Evolutionary conservation across 2,113 vertebrate genomes (phyloP).

Genomic region (Rhea pennata): DNA sequence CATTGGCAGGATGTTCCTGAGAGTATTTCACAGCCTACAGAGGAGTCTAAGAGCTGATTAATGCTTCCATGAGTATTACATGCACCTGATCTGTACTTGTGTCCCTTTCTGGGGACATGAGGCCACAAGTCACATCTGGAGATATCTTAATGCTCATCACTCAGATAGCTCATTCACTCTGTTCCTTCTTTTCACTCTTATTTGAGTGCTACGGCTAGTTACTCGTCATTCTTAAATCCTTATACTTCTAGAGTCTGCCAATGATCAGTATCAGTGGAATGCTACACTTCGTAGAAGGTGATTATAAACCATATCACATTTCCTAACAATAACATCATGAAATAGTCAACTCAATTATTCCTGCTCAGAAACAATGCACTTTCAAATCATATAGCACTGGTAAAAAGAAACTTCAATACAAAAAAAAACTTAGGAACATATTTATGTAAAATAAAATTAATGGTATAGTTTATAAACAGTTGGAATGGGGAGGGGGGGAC

Average conservation of each 20-base stretch:
- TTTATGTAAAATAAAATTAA: neutral
- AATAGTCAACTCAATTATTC: neutral
- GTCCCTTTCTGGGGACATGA: neutral
- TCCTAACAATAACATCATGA: neutral
- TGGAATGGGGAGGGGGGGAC: neutral
- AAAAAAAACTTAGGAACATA: neutral
- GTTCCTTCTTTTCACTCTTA: neutral
- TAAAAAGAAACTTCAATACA: neutral
- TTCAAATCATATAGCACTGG: neutral
- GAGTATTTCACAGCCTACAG: neutral
- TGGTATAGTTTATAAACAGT: neutral
- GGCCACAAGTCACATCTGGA: neutral
- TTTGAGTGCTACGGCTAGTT: neutral
- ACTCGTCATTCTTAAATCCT: neutral
- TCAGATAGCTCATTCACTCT: rapidly evolving
- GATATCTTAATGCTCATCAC: neutral
- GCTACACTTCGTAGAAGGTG: neutral
- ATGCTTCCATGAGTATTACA: neutral
- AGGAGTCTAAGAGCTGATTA: neutral
- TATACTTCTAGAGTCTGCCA: neutral
- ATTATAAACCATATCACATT: neutral
- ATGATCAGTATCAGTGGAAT: neutral
- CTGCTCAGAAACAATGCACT: neutral
- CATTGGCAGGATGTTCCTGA: neutral
- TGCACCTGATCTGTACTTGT: rapidly evolving